Conservation (phyloP, 1,140 invertebrate genomes). For the Tetramorium simillimum region DNA sequence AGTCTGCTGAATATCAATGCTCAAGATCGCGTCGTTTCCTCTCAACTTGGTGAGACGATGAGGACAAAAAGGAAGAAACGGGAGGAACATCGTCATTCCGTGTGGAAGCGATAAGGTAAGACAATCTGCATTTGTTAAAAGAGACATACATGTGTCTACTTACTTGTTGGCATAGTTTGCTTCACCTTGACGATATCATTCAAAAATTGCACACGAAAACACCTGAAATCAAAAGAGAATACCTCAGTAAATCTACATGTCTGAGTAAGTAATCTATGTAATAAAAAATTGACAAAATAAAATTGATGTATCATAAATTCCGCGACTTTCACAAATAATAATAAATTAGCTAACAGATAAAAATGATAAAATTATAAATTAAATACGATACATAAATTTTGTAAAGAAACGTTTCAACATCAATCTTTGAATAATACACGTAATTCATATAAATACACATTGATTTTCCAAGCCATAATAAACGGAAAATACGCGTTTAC, state of each 20-base stretch:
- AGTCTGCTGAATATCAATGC: slow-evolving; percentile 30
- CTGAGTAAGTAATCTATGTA: background rate
- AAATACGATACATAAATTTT: background rate
- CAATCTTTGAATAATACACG: background rate
- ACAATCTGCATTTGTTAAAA: slow-evolving; percentile 37
- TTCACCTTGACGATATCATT: slow-evolving; percentile 52
- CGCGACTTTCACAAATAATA: background rate
- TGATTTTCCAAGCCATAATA: background rate
- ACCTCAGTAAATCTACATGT: background rate
- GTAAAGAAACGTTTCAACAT: background rate
- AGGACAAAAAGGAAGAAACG: slow-evolving; percentile 14
- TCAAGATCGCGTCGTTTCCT: background rate
- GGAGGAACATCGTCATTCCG: background rate
- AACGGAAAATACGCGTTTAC: background rate
- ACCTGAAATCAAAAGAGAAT: slow-evolving; percentile 72
- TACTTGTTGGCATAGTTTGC: slow-evolving; percentile 65
- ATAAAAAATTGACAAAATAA: background rate
- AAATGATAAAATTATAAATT: background rate
- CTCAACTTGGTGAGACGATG: background rate
- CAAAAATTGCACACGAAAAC: slow-evolving; percentile 50
- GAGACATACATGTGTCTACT: slow-evolving; percentile 43
- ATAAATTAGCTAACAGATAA: too few relatives aligned
- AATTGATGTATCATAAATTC: background rate
- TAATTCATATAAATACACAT: background rate
- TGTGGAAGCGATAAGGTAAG: background rate